phyloP scores from a whole-genome alignment of 1,140 invertebrate species.

The Ganaspis sp. region DNA sequence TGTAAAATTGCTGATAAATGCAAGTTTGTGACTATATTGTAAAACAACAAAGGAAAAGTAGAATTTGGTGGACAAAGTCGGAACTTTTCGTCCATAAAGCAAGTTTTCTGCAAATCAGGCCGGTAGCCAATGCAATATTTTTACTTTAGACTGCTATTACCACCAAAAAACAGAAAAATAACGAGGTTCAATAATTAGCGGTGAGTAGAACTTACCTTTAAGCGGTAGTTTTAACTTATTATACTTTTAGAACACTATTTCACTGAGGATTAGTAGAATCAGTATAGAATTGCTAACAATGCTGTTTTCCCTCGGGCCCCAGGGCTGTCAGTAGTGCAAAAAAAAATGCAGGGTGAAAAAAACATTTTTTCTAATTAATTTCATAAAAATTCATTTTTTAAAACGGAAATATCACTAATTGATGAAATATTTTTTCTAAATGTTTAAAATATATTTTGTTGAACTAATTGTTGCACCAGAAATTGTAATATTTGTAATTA shows the following conservation, averaged over 20 bases:
- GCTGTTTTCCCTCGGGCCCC: slow-evolving; percentile 54
- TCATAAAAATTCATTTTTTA: no score
- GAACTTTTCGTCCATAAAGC: slow-evolving; percentile 31
- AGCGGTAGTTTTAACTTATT: not conserved
- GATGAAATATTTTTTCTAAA: not conserved
- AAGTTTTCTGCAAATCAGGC: slow-evolving; percentile 44
- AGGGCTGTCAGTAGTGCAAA: not conserved
- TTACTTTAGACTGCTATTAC: slow-evolving; percentile 22
- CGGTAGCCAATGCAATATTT: slow-evolving; percentile 43
- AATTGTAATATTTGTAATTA: no score
- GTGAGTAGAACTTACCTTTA: slow-evolving; percentile 26
- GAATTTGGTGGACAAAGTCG: slow-evolving; percentile 11
- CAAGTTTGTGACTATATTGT: not conserved
- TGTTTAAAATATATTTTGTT: no score
- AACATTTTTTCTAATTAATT: no score
- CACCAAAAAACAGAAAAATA: not conserved
- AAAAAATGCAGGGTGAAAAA: not conserved
- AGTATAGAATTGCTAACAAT: not conserved
- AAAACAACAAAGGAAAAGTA: not conserved
- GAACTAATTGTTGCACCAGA: no score
- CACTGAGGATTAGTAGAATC: slow-evolving; percentile 18
- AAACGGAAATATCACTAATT: no score
- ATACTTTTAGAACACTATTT: not conserved
- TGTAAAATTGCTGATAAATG: not conserved
- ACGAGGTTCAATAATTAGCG: slow-evolving; percentile 7